Evolutionary conservation across 2,888 invertebrate genomes (phyloP).

Genomic region (Hecatera dysodea): DNA sequence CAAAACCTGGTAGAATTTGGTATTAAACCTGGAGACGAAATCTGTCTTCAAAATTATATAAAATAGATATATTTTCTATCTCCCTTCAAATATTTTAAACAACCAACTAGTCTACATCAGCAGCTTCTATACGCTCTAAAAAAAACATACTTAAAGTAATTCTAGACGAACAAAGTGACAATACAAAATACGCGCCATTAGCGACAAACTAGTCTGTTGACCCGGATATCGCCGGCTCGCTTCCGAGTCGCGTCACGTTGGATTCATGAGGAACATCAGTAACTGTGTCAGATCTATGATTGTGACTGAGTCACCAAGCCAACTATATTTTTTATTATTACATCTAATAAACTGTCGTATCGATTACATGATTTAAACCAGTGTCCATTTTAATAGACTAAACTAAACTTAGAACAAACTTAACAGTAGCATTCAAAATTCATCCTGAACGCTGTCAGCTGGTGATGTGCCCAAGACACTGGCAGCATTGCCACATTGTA

Average conservation of each 20-base stretch:
- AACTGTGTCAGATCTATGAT: constrained; percentile 5
- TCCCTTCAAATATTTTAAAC: not conserved
- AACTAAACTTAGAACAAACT: no score
- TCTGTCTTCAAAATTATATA: no score
- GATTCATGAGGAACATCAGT: constrained; percentile 28
- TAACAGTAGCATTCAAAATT: no score
- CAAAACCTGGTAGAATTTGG: no score
- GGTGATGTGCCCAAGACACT: no score
- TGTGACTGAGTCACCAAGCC: constrained; percentile 1
- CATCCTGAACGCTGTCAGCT: no score
- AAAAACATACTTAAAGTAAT: not conserved
- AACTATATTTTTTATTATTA: no score
- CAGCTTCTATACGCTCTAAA: not conserved
- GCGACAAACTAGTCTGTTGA: constrained; percentile 27
- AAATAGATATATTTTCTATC: not conserved
- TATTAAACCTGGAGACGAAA: no score
- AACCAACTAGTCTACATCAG: not conserved
- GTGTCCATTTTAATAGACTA: no score
- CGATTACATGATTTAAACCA: no score
- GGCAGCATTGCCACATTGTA: no score
- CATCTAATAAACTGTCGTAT: no score
- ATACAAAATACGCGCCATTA: not conserved
- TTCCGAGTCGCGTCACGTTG: constrained; percentile 19
- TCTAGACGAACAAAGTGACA: not conserved
- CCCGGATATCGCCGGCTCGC: not conserved